phyloP scores from a whole-genome alignment of 2,888 invertebrate genomes.

The Lasiommata megera region DNA sequence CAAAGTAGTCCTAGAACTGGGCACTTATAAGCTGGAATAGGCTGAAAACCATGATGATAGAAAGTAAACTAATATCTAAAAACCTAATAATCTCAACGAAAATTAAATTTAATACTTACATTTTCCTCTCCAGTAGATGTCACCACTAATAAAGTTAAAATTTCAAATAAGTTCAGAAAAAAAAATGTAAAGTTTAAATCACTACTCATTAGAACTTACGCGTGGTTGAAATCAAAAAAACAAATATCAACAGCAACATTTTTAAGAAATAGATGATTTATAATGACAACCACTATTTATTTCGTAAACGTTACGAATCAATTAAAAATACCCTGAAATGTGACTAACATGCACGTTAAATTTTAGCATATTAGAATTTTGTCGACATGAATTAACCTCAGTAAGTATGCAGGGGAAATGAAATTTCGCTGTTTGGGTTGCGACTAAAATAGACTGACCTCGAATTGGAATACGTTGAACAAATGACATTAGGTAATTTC shows the following conservation, averaged over 20 bases:
- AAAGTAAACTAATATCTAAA: too few species aligned
- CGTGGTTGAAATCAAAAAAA: constrained; percentile 22
- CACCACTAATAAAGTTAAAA: constrained; percentile 6
- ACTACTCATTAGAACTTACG: constrained; percentile 21
- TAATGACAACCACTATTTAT: not conserved
- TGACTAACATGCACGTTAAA: too few species aligned
- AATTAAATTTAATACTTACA: constrained; percentile 12
- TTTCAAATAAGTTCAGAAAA: not conserved
- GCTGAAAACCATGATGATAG: too few species aligned
- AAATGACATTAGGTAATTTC: constrained; percentile 11
- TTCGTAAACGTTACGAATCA: not conserved
- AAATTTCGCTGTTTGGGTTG: constrained; percentile 21
- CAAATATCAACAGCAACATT: constrained; percentile 18
- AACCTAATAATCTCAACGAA: not conserved
- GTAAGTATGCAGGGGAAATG: not conserved
- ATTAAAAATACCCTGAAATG: too few species aligned
- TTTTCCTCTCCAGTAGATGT: constrained; percentile 4
- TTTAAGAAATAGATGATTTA: not conserved
- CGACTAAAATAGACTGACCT: constrained; percentile 31
- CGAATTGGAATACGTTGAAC: constrained; percentile 24
- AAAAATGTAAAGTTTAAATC: too few species aligned
- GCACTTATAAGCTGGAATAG: too few species aligned
- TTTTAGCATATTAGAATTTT: not conserved
- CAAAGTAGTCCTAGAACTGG: too few species aligned
- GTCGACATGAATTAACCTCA: not conserved